Evolutionary conservation across 2,888 invertebrate genomes (phyloP).

Genomic region (Conomelus anceps): DNA sequence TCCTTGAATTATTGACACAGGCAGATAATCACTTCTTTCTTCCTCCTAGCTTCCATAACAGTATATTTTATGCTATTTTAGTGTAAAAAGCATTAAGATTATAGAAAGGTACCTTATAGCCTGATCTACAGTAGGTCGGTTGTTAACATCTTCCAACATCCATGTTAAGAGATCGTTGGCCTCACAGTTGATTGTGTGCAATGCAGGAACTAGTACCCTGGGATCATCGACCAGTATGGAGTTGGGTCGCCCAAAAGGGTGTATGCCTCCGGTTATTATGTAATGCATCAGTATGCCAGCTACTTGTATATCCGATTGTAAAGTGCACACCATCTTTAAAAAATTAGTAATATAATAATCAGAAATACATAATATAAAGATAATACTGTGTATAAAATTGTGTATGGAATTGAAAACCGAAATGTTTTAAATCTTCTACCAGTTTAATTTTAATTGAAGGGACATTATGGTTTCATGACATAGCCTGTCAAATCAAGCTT

Average conservation of each 20-base stretch:
- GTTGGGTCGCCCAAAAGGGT: conserved; percentile 41
- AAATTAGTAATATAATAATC: neutral
- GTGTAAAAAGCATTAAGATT: too few species aligned
- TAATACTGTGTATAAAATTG: too few species aligned
- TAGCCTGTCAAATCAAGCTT: too few species aligned
- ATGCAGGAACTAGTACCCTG: conserved; percentile 39
- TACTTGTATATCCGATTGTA: conserved; percentile 42
- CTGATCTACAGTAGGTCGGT: neutral
- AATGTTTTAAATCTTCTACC: too few species aligned
- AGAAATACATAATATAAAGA: too few species aligned
- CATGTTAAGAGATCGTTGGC: conserved; percentile 41
- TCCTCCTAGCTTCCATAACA: too few species aligned
- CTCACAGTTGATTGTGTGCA: conserved; percentile 38
- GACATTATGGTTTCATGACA: too few species aligned
- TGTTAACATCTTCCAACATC: conserved; percentile 38
- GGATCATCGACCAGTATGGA: conserved; percentile 33
- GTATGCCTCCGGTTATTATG: conserved; percentile 41
- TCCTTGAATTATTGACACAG: too few species aligned
- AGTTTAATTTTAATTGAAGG: neutral
- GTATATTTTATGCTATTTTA: too few species aligned
- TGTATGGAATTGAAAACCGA: too few species aligned
- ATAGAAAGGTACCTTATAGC: neutral
- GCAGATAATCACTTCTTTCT: too few species aligned
- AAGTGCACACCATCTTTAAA: conserved; percentile 1
- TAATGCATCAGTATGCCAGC: conserved; percentile 41